These are phyloP conservation scores for Zophobas atratus DNA, from an alignment of 1,140 invertebrate species.

Conservation along the genomic window DNA sequence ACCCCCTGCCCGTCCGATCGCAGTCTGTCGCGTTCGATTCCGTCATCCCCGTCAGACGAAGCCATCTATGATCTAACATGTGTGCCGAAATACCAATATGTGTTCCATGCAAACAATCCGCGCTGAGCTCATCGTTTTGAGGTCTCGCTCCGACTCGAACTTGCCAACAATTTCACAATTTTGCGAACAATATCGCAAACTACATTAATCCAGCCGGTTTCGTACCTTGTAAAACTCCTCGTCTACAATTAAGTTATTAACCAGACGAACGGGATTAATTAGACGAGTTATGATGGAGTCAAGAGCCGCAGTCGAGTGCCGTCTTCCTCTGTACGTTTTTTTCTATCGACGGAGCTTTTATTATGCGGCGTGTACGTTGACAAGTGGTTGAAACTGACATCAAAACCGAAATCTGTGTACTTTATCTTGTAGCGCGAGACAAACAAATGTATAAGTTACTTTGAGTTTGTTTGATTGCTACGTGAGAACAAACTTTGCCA, in stretches of 20 bases:
- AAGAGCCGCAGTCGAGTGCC: not conserved
- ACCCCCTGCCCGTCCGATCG: no score
- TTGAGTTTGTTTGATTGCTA: constrained; percentile 40
- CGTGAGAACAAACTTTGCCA: constrained; percentile 41
- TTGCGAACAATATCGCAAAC: not conserved
- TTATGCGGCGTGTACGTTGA: constrained; percentile 3
- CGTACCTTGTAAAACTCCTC: not conserved
- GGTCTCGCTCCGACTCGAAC: not conserved
- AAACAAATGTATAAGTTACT: constrained; percentile 33
- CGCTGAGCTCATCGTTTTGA: not conserved
- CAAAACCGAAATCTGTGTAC: constrained; percentile 34
- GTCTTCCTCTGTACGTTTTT: not conserved
- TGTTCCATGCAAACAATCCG: not conserved
- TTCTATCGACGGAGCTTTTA: not conserved
- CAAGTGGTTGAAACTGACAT: not conserved
- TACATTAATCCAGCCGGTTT: not conserved
- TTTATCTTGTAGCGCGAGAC: constrained; percentile 30
- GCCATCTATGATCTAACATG: not conserved
- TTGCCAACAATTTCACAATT: not conserved
- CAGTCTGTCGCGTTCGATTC: not conserved
- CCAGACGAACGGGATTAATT: not conserved
- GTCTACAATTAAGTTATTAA: not conserved
- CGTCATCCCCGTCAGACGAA: no score
- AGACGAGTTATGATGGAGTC: not conserved
- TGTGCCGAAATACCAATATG: not conserved